These are phyloP conservation scores for Rhea americana DNA, from an alignment of 2,113 vertebrate species.

Conservation along the genomic window DNA sequence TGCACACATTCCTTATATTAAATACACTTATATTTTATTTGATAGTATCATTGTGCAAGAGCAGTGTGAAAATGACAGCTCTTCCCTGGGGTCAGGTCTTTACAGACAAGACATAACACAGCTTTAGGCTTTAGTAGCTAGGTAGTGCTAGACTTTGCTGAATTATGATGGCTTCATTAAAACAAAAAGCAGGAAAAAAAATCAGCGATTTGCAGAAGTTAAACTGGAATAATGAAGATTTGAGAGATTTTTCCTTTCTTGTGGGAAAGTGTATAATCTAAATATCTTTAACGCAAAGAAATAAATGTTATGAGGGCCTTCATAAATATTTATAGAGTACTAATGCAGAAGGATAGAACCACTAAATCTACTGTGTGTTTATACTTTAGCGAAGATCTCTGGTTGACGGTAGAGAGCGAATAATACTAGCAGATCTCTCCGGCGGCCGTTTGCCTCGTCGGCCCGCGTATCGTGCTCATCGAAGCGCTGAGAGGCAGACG, in stretches of 20 bases:
- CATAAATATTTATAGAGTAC: slow-evolving; percentile 43
- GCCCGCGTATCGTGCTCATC: neutral
- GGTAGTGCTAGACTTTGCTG: neutral
- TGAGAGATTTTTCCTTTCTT: neutral
- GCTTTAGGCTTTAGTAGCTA: neutral
- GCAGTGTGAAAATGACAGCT: neutral
- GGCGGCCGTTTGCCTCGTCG: slow-evolving; percentile 8
- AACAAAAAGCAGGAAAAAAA: neutral
- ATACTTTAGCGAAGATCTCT: neutral
- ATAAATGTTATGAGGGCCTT: slow-evolving; percentile 7
- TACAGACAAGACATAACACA: neutral
- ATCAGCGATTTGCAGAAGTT: neutral
- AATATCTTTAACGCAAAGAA: slow-evolving; percentile 31
- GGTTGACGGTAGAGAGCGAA: neutral
- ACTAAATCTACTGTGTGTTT: neutral
- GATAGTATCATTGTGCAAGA: neutral
- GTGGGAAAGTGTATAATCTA: slow-evolving; percentile 23
- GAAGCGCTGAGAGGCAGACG: neutral
- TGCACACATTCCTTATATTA: neutral
- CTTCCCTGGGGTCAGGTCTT: neutral
- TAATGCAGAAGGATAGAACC: slow-evolving; percentile 14
- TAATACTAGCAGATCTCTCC: slow-evolving; percentile 10
- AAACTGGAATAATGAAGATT: neutral
- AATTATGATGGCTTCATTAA: neutral
- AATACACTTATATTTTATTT: slow-evolving; percentile 18